phyloP scores from a whole-genome alignment of 2,888 invertebrate genomes.

The Spialia ferax region DNA sequence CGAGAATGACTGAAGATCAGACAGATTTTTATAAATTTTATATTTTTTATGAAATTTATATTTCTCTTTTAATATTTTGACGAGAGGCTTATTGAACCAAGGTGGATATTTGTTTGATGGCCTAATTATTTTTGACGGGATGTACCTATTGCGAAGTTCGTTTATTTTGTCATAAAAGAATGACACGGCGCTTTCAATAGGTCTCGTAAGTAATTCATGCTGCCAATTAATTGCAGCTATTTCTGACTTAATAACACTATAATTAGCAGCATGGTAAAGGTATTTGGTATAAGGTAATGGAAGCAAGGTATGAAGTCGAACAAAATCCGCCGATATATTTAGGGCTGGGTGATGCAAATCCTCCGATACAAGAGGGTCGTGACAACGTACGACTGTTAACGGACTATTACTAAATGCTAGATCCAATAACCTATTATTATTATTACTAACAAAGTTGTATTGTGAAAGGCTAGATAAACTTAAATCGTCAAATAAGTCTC shows the following conservation, averaged over 20 bases:
- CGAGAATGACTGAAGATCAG: constrained; percentile 16
- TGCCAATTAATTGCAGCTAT: constrained; percentile 22
- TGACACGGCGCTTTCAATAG: constrained; percentile 6
- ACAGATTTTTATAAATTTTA: constrained; percentile 32
- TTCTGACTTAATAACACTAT: constrained; percentile 1
- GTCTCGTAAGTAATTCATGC: not conserved
- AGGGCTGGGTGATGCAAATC: constrained; percentile 28
- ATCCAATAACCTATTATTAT: constrained; percentile 14
- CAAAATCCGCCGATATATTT: constrained; percentile 1
- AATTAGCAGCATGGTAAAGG: not conserved
- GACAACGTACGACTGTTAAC: not conserved
- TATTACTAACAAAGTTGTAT: constrained; percentile 8
- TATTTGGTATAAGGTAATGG: constrained; percentile 13
- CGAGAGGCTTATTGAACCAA: constrained; percentile 27
- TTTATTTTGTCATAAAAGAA: constrained; percentile 21
- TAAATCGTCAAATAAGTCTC: constrained; percentile 5
- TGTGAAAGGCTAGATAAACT: constrained; percentile 20
- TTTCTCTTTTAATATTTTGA: constrained; percentile 38
- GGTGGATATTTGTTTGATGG: constrained; percentile 19
- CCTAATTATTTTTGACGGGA: constrained; percentile 8
- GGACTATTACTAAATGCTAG: constrained; percentile 21
- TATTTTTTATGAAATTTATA: constrained; percentile 31
- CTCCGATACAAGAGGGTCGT: not conserved
- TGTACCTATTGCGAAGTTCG: constrained; percentile 10
- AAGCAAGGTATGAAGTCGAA: constrained; percentile 1